Evolutionary conservation across 2,113 vertebrate genomes (phyloP).

Genomic region (Orthonyx spaldingii): DNA sequence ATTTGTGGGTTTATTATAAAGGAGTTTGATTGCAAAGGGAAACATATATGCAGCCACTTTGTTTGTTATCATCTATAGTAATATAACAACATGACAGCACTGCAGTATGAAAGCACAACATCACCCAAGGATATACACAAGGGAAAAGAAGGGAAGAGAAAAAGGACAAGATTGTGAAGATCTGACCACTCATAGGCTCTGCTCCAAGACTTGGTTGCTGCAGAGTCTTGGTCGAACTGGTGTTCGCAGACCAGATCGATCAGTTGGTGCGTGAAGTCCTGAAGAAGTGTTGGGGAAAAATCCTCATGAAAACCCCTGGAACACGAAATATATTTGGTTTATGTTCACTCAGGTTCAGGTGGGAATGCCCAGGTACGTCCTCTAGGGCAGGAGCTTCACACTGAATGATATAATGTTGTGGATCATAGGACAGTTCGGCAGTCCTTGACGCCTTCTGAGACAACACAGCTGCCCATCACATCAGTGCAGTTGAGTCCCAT

Average conservation of each 20-base stretch:
- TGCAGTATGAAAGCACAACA: neutral
- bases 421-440: neutral
- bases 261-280: fast-evolving
- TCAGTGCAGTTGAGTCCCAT: neutral
- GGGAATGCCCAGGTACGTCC: neutral
- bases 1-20: neutral
- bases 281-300: neutral
- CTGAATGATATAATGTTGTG: neutral
- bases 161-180: neutral
- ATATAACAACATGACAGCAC: neutral
- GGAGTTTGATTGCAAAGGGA: neutral
- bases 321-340: no score
- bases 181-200: neutral
- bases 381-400: neutral
- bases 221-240: neutral
- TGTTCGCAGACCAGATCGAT: fast-evolving
- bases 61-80: neutral
- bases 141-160: neutral
- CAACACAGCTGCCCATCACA: neutral
- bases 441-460: neutral
- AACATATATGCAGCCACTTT: neutral
- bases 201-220: fast-evolving
- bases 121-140: neutral
- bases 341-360: neutral
- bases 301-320: fast-evolving